phyloP scores from a whole-genome alignment of 2,888 invertebrate genomes.

The Ophion ellenae region DNA sequence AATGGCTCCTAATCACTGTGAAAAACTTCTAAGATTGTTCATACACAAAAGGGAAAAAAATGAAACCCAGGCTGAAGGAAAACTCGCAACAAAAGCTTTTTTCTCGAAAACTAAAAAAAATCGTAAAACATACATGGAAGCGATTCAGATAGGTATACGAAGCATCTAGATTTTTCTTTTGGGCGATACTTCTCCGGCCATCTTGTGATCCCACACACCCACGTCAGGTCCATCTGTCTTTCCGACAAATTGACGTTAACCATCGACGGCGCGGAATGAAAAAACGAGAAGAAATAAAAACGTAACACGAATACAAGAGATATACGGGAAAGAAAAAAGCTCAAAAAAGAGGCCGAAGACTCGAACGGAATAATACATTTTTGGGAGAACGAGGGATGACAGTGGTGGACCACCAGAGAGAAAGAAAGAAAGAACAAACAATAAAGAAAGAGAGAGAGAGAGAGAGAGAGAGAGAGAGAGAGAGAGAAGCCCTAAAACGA shows the following conservation, averaged over 20 bases:
- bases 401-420: not conserved
- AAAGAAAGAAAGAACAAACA: too few relatives aligned
- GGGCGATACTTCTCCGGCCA: too few relatives aligned
- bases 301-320: not conserved
- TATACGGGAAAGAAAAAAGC: not conserved
- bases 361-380: conserved; percentile 32
- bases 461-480: not conserved
- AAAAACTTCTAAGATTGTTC: not conserved
- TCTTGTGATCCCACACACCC: too few relatives aligned
- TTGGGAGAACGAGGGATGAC: conserved; percentile 7
- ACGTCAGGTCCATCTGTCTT: conserved; percentile 37
- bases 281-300: not conserved
- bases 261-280: not conserved
- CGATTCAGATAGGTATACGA: too few relatives aligned
- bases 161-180: too few relatives aligned
- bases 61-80: too few relatives aligned
- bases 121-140: too few relatives aligned
- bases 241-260: conserved; percentile 31
- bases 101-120: too few relatives aligned
- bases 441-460: too few relatives aligned
- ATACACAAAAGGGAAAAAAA: not conserved
- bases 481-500: conserved; percentile 5
- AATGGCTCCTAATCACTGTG: too few relatives aligned
- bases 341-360: not conserved
- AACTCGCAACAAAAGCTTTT: too few relatives aligned